These are phyloP conservation scores for Platycheirus rosarum DNA, from an alignment of 2,888 invertebrate genomes.

Conservation along the genomic window DNA sequence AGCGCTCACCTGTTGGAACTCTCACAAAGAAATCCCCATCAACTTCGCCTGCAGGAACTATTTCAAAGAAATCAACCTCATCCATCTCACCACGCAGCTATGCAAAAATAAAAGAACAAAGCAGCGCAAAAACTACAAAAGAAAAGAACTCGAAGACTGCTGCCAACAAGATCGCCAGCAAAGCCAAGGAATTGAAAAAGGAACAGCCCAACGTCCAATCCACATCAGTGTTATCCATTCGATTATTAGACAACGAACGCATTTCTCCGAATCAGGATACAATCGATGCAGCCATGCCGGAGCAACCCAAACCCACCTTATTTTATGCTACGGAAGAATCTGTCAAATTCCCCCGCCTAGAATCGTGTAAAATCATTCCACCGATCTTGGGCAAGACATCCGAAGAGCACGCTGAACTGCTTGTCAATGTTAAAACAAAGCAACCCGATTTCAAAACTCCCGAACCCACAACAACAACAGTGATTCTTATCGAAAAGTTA, in stretches of 20 bases:
- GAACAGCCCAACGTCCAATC: not conserved
- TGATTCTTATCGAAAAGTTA: conserved; percentile 60
- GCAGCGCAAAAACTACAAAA: conserved; percentile 37
- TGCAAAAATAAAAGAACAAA: conserved; percentile 63
- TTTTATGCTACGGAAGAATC: conserved; percentile 81
- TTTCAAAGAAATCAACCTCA: conserved; percentile 42
- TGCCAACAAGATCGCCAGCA: conserved; percentile 30
- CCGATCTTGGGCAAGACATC: conserved; percentile 80
- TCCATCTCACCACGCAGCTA: conserved; percentile 53
- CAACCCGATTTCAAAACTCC: conserved; percentile 73
- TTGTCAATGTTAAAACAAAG: conserved; percentile 79
- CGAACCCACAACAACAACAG: conserved; percentile 23
- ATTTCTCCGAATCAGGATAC: conserved; percentile 55
- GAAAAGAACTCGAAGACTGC: conserved; percentile 54
- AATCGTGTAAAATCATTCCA: conserved; percentile 81
- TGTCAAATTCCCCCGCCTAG: conserved; percentile 78
- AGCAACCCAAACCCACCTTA: conserved; percentile 5
- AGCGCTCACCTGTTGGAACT: conserved; percentile 22
- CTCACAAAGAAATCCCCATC: conserved; percentile 38
- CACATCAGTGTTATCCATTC: not conserved
- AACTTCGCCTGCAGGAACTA: conserved; percentile 27
- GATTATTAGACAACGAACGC: conserved; percentile 36
- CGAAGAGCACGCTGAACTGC: conserved; percentile 80
- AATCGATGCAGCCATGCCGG: conserved; percentile 10
- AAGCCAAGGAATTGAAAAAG: conserved; percentile 46